phyloP scores from a whole-genome alignment of 2,888 invertebrate species.

The Cinara cedri region DNA sequence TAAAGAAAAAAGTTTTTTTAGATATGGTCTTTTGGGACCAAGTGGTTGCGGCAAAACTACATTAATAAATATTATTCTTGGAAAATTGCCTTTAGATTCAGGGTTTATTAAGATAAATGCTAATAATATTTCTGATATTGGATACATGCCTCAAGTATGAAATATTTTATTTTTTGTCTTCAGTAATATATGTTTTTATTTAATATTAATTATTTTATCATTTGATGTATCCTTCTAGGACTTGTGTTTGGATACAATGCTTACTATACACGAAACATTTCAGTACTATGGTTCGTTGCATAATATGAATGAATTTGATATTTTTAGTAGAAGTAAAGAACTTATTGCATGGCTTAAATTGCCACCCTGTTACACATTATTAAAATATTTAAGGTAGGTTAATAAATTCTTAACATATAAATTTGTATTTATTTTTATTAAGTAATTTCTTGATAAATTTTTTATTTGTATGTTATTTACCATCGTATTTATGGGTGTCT shows the following conservation, averaged over 20 bases:
- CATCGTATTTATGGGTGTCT: conserved; percentile 13
- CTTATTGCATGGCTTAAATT: conserved; percentile 29
- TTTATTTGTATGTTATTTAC: not conserved
- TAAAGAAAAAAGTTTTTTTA: conserved; percentile 59
- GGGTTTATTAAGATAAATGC: conserved; percentile 65
- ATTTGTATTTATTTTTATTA: not conserved
- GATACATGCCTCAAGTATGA: conserved; percentile 66
- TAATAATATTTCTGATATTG: conserved; percentile 60
- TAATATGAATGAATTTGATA: conserved; percentile 71
- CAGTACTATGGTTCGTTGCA: conserved; percentile 82
- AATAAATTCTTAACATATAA: not conserved
- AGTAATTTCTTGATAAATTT: not conserved
- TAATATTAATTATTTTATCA: not conserved
- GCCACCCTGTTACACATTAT: not conserved
- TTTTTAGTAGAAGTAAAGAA: conserved; percentile 19
- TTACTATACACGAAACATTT: conserved; percentile 79
- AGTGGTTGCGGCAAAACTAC: conserved; percentile 68
- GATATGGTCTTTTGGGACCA: conserved; percentile 67
- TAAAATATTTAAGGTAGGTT: conserved; percentile 25
- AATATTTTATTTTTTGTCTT: not conserved
- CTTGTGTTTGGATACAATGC: conserved; percentile 74
- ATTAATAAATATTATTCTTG: conserved; percentile 65
- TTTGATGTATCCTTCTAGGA: conserved; percentile 65
- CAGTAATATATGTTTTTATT: not conserved
- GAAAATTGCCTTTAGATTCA: conserved; percentile 63